Evolutionary conservation across 2,113 vertebrate genomes (phyloP).

Genomic region (Trogon surrucura): DNA sequence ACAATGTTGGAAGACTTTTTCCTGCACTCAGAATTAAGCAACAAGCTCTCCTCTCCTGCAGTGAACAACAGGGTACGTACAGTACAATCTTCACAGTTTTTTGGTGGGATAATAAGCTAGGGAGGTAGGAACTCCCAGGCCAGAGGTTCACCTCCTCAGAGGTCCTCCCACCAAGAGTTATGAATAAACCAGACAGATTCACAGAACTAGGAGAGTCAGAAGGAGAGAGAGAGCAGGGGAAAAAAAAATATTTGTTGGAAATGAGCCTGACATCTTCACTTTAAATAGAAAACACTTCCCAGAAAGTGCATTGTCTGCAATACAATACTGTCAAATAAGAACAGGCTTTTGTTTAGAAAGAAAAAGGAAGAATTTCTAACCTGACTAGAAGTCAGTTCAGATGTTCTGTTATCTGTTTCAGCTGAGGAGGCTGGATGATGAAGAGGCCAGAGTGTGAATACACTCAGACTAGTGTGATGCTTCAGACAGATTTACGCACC

Average conservation of each 20-base stretch:
- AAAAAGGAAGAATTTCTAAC: neutral
- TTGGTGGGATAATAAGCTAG: neutral
- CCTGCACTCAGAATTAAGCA: neutral
- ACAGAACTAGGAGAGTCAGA: neutral
- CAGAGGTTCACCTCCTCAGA: neutral
- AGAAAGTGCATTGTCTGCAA: neutral
- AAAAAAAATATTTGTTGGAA: constrained; percentile 1
- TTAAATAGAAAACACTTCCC: constrained; percentile 15
- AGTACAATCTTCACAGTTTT: neutral
- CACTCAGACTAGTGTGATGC: neutral
- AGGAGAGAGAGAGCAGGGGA: neutral
- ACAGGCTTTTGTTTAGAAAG: neutral
- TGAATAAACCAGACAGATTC: neutral
- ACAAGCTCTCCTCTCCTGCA: neutral
- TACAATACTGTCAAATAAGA: neutral
- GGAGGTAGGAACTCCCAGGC: neutral
- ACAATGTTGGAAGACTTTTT: neutral
- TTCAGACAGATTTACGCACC: neutral
- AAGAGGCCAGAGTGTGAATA: neutral
- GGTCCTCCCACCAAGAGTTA: neutral
- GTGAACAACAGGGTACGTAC: neutral
- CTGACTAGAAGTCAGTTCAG: neutral
- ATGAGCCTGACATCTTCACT: neutral
- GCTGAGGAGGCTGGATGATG: accelerated
- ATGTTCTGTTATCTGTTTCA: neutral